These are phyloP conservation scores for Plectrocnemia conspersa DNA, from an alignment of 1,140 invertebrate genomes.

Conservation along the genomic window DNA sequence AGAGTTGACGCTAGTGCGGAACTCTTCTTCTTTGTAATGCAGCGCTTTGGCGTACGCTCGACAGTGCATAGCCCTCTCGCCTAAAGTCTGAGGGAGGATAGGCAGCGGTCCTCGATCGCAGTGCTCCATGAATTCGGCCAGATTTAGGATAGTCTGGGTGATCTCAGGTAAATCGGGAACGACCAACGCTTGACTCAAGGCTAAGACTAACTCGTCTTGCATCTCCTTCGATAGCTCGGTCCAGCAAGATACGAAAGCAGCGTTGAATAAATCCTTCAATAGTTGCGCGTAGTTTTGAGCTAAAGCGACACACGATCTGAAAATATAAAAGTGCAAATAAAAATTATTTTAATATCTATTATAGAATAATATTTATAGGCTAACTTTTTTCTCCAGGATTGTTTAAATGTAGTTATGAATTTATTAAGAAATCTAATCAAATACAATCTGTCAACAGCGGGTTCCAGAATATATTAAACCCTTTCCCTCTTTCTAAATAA, in stretches of 20 bases:
- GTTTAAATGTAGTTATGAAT: too few species aligned
- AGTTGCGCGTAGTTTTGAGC: constrained; percentile 93
- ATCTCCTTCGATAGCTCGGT: constrained; percentile 81
- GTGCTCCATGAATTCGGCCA: constrained; percentile 99
- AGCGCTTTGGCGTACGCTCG: constrained; percentile 92
- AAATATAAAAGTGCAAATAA: constrained; percentile 27
- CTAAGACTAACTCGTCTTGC: constrained; percentile 82
- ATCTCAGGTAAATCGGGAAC: constrained; percentile 95
- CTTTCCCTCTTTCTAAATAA: too few species aligned
- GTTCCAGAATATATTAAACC: too few species aligned
- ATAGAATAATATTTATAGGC: too few species aligned
- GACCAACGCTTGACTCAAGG: constrained; percentile 82
- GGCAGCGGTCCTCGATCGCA: constrained; percentile 95
- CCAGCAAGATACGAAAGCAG: constrained; percentile 99
- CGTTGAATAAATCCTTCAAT: constrained; percentile 94
- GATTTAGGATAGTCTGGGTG: constrained; percentile 94
- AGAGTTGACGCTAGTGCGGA: constrained; percentile 62
- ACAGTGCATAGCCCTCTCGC: constrained; percentile 78
- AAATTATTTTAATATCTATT: constrained; percentile 11
- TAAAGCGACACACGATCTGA: constrained; percentile 79
- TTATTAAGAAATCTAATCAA: too few species aligned
- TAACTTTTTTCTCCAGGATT: too few species aligned
- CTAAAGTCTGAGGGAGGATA: constrained; percentile 76
- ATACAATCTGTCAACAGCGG: too few species aligned
- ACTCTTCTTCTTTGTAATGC: constrained; percentile 98